Evolutionary conservation across 2,888 invertebrate species (phyloP), one percentile per base, ranked within the genome.

Genomic region (Heliothis peltigera): DNA sequence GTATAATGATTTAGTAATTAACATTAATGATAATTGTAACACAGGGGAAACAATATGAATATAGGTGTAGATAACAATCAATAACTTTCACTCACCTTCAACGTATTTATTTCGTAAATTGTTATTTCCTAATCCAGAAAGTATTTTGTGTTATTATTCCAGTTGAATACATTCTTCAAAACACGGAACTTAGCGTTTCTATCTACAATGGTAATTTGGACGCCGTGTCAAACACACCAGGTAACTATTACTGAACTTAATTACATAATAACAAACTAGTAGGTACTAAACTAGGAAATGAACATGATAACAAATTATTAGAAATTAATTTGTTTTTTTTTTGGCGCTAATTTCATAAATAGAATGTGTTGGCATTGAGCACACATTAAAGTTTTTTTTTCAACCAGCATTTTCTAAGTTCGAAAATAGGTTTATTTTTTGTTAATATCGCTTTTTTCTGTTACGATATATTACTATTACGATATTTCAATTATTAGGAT

Each of bases 181-280:
- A 95, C 64, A 97, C 97, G 0, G 86, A 95, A 12, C 82, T 97
- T 6, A 92, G 94, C 43, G 96, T 98, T 0, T 95, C 96, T 19
- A 96, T 98, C 1, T 97, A 97, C 84, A 97, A 96, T 72, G 98
- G 98, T 1, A 98, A 98, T 84, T 92, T 98, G 77, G 98, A 98
- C 87, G 96, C 98, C 15, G 97, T 98, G 74, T 97, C 98, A 42
- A 97, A 97, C 80, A 98, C 98, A 8, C 96, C 97, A 75, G 98
- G 98, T 96, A 62, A 2, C 5, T 56, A 64, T 39, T 18, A 42
- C 17, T 60, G 47, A 56, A 52, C 17, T 22, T 63, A 64, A 54
- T 35, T 74, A 56, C 1, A 32, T 49, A 21, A 0, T 2, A 17
- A 17, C n/a, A 17, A 17, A 17, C 8, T 42, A 19, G 6, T 35